These are phyloP conservation scores for Andricus curvator DNA, from an alignment of 2,888 invertebrate genomes.

Conservation along the genomic window DNA sequence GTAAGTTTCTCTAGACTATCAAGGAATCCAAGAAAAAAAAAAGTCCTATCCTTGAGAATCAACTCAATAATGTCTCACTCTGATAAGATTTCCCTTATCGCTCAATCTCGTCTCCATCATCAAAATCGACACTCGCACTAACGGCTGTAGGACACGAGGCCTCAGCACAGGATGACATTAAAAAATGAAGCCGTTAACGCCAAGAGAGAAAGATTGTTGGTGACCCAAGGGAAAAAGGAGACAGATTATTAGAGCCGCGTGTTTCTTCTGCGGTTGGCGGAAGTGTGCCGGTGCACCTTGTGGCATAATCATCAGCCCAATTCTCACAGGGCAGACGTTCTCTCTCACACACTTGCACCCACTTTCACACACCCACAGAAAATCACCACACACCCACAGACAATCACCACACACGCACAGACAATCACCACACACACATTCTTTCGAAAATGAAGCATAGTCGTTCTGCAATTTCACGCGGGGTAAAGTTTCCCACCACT, in stretches of 20 bases:
- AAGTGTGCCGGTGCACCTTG: slow-evolving; percentile 51
- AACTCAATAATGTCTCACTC: slow-evolving; percentile 21
- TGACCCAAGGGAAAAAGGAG: not conserved
- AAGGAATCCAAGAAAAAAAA: not conserved
- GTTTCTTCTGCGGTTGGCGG: slow-evolving; percentile 43
- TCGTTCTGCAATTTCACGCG: not conserved
- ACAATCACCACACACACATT: not conserved
- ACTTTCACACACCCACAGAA: not conserved
- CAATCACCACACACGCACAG: not conserved
- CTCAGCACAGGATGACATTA: slow-evolving; percentile 53
- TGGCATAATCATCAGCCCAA: slow-evolving; percentile 56
- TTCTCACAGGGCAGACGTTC: slow-evolving; percentile 50
- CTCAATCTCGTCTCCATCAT: not conserved
- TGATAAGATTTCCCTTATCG: slow-evolving; percentile 14
- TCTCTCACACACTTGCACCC: slow-evolving; percentile 30
- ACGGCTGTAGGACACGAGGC: slow-evolving; percentile 23
- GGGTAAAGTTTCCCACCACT: slow-evolving; percentile 1
- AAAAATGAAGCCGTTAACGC: slow-evolving; percentile 58
- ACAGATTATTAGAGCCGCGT: slow-evolving; percentile 6
- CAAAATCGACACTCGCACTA: slow-evolving; percentile 16
- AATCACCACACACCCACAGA: not conserved
- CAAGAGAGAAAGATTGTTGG: slow-evolving; percentile 11
- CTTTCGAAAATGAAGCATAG: slow-evolving; percentile 5
- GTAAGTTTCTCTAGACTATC: not conserved
- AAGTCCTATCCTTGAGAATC: not conserved